Conservation (phyloP, 2,797 vertebrate species). For the Hydrocynus forskahlii region DNA sequence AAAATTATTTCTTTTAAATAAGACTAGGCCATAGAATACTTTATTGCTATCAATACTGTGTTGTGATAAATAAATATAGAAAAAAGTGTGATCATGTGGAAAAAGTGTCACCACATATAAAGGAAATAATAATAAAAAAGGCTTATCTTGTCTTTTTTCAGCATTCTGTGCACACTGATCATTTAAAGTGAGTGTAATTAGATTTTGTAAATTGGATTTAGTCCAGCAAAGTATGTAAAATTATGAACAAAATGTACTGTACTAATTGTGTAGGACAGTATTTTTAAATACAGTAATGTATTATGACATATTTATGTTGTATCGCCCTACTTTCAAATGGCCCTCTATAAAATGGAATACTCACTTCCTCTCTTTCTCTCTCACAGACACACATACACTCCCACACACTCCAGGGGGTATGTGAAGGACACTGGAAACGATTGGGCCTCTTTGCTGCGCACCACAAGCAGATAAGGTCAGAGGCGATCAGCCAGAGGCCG, state of each 20-base stretch:
- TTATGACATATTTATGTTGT: neutral
- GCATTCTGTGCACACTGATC: too few relatives aligned
- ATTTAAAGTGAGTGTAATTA: too few relatives aligned
- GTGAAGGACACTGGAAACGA: constrained; percentile 25
- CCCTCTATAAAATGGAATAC: neutral
- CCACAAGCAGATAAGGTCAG: constrained; percentile 8
- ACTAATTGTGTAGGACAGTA: too few relatives aligned
- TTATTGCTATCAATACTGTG: too few relatives aligned
- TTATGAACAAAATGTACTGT: neutral
- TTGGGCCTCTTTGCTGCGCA: neutral
- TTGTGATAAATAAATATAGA: too few relatives aligned
- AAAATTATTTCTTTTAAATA: too few relatives aligned
- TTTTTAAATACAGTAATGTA: too few relatives aligned
- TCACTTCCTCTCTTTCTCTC: neutral
- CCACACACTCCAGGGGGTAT: neutral
- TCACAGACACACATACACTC: neutral
- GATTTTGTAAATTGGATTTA: neutral
- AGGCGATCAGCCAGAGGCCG: constrained; percentile 4
- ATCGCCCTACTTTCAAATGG: neutral
- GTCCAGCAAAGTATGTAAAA: neutral
- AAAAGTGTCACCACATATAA: too few relatives aligned
- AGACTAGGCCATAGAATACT: too few relatives aligned
- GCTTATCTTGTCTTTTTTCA: too few relatives aligned
- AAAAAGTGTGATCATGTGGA: too few relatives aligned
- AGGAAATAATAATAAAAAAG: too few relatives aligned